Percentiles rank a stretch among this genome's conserved stretches.
phyloP scores from a whole-genome alignment of 2,888 invertebrate species.

The Proisotoma minuta region DNA sequence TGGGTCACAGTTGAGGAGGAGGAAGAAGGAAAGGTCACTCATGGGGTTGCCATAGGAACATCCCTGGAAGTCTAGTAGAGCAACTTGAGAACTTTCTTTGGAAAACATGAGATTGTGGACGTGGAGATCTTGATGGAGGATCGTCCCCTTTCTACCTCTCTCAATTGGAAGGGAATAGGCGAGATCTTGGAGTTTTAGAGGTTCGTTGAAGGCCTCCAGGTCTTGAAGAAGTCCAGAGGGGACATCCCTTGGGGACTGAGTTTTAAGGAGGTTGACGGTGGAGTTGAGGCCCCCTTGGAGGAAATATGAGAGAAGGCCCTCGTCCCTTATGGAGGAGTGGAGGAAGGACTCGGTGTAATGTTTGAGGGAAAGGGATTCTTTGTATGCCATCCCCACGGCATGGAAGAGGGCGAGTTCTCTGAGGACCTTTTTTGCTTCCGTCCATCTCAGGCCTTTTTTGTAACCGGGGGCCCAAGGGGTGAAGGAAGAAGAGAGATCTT shows the following conservation, averaged over 20 bases:
- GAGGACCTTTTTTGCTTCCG: conserved; percentile 15
- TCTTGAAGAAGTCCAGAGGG: conserved; percentile 20
- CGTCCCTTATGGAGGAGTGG: not conserved
- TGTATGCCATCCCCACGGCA: conserved; percentile 29
- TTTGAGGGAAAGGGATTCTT: not conserved
- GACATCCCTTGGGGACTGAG: not conserved
- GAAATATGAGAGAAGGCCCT: not conserved
- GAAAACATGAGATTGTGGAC: conserved; percentile 26
- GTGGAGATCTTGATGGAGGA: conserved; percentile 29
- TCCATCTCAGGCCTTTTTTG: conserved; percentile 17
- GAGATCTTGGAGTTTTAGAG: not conserved
- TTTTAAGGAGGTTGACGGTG: conserved; percentile 14
- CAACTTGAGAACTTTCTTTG: not conserved
- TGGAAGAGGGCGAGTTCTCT: conserved; percentile 30
- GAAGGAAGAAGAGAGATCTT: conserved; percentile 20
- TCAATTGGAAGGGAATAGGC: not conserved
- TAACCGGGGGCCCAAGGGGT: conserved; percentile 27
- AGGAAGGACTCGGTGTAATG: conserved; percentile 6
- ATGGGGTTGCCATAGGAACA: conserved; percentile 26
- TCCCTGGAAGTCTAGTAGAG: conserved; percentile 27
- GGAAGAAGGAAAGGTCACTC: conserved; percentile 32
- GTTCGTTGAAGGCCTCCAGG: not conserved
- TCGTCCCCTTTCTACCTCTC: not conserved
- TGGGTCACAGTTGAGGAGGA: conserved; percentile 24
- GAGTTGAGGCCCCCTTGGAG: conserved; percentile 9